Evolutionary conservation across 1,140 invertebrate species (phyloP).

Genomic region (Danaus plexippus): DNA sequence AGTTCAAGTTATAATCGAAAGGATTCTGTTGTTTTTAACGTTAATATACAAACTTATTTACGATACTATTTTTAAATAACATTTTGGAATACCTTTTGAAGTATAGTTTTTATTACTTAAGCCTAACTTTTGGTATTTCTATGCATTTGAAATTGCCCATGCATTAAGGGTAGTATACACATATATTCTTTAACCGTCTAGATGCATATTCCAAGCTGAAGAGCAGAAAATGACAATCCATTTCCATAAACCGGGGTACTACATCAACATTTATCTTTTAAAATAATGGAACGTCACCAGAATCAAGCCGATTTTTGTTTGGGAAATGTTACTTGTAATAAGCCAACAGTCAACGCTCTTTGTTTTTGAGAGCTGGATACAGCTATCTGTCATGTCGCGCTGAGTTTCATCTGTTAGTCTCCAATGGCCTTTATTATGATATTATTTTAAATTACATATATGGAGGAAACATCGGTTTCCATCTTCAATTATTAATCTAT

Average conservation of each 20-base stretch:
- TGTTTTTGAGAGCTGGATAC: slow-evolving; percentile 29
- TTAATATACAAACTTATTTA: too few relatives aligned
- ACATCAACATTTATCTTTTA: slow-evolving; percentile 60
- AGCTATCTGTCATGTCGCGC: slow-evolving; percentile 42
- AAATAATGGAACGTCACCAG: slow-evolving; percentile 64
- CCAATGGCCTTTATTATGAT: slow-evolving; percentile 21
- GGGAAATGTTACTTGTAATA: slow-evolving; percentile 58
- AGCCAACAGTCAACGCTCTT: slow-evolving; percentile 53
- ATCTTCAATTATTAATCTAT: too few relatives aligned
- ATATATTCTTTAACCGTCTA: too few relatives aligned
- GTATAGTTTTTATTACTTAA: too few relatives aligned
- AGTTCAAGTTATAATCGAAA: too few relatives aligned
- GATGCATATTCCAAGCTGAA: background rate
- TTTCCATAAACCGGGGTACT: slow-evolving; percentile 31
- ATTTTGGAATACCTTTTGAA: too few relatives aligned
- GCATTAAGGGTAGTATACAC: too few relatives aligned
- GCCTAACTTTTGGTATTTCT: too few relatives aligned
- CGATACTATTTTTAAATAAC: too few relatives aligned
- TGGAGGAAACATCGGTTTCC: too few relatives aligned
- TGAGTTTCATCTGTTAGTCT: slow-evolving; percentile 28
- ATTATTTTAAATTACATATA: slow-evolving; percentile 3
- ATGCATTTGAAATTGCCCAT: too few relatives aligned
- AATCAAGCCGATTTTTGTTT: slow-evolving; percentile 48
- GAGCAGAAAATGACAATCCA: slow-evolving; percentile 24
- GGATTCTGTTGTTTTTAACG: too few relatives aligned